Percentiles rank a stretch among this genome's conserved stretches.
Evolutionary conservation across 2,888 invertebrate genomes (phyloP).

Genomic region (Drosophila recens): DNA sequence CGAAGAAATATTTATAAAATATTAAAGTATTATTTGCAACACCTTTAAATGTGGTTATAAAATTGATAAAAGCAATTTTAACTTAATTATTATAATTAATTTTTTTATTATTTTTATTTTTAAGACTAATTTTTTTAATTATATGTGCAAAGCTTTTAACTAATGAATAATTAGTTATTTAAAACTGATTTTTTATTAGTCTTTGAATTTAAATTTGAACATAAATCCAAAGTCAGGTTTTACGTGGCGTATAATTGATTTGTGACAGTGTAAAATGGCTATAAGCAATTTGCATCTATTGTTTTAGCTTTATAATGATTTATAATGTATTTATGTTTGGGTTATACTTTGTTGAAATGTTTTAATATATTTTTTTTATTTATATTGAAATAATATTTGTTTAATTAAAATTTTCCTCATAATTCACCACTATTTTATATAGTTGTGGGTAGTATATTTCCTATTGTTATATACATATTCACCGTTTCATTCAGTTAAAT

Average conservation of each 20-base stretch:
- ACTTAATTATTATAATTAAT: too few species aligned
- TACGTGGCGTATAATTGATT: conserved; percentile 6
- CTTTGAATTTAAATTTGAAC: neutral
- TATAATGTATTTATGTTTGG: neutral
- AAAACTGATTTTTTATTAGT: too few species aligned
- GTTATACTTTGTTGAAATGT: neutral
- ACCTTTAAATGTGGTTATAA: too few species aligned
- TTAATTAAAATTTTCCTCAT: neutral
- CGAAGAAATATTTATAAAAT: too few species aligned
- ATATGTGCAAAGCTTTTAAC: neutral
- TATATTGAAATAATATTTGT: neutral
- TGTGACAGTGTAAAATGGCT: conserved; percentile 6
- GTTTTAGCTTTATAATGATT: neutral
- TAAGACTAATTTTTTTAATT: too few species aligned
- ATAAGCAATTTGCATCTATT: neutral
- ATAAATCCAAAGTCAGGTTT: neutral
- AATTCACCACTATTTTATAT: neutral
- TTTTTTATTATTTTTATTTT: too few species aligned
- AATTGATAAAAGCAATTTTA: too few species aligned
- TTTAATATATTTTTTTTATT: neutral
- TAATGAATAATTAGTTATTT: too few species aligned
- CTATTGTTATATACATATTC: neutral
- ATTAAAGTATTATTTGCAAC: too few species aligned
- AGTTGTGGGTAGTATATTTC: neutral
- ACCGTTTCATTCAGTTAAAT: neutral